phyloP scores from a whole-genome alignment of 2,888 invertebrate species.

The Synergus itoensis region DNA sequence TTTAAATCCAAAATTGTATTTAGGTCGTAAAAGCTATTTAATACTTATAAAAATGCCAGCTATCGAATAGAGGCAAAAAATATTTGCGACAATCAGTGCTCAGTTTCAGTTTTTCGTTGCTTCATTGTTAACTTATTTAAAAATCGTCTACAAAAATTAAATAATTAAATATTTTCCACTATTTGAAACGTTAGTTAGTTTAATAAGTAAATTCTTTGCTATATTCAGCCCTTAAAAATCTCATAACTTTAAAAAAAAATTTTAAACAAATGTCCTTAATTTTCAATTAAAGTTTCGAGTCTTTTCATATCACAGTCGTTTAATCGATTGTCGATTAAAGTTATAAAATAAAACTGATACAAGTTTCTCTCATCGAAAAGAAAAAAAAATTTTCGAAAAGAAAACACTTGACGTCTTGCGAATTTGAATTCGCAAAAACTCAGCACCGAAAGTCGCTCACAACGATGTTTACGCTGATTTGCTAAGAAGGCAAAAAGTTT shows the following conservation, averaged over 20 bases:
- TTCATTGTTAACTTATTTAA: neutral
- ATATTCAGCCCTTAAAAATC: neutral
- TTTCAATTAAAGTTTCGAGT: neutral
- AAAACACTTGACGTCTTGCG: neutral
- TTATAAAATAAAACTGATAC: conserved; percentile 19
- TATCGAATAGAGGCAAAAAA: conserved; percentile 52
- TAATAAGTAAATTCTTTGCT: neutral
- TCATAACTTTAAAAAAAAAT: conserved; percentile 5
- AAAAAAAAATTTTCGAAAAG: conserved; percentile 4
- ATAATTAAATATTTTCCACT: no score
- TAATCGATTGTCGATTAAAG: conserved; percentile 35
- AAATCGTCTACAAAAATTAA: neutral
- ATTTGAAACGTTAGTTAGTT: no score
- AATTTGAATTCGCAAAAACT: conserved; percentile 24
- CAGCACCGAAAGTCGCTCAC: conserved; percentile 39
- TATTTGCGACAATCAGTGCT: conserved; percentile 40
- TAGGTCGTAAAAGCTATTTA: conserved; percentile 49
- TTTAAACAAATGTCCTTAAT: neutral
- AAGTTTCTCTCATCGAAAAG: conserved; percentile 18
- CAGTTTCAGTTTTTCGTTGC: conserved; percentile 17
- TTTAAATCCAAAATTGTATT: neutral
- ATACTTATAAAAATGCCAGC: conserved; percentile 58
- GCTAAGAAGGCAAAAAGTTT: conserved; percentile 42
- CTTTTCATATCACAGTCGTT: conserved; percentile 20
- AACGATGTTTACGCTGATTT: conserved; percentile 6